These are phyloP conservation scores for Hylaea fasciaria DNA, from an alignment of 2,888 invertebrate species.

Conservation along the genomic window DNA sequence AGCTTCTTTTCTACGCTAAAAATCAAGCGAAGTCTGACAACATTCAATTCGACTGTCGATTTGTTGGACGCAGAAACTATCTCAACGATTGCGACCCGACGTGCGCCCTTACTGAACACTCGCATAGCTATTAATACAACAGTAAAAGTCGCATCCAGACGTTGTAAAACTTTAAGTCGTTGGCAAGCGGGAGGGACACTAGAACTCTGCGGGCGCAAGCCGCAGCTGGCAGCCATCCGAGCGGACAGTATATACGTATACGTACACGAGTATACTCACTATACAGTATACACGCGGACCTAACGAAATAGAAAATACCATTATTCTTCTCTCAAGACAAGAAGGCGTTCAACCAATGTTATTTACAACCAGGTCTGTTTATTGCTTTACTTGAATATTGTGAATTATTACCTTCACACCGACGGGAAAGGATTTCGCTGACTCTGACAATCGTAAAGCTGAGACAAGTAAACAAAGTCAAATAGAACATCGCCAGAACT, in stretches of 20 bases:
- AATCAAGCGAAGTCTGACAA: background rate
- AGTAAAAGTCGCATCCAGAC: conserved; percentile 61
- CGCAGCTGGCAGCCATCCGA: conserved; percentile 81
- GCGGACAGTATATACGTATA: conserved; percentile 73
- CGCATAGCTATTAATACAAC: conserved; percentile 40
- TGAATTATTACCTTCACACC: conserved; percentile 44
- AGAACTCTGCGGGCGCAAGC: conserved; percentile 57
- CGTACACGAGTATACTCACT: conserved; percentile 50
- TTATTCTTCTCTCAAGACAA: conserved; percentile 81
- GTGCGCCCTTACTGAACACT: conserved; percentile 37
- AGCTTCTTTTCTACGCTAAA: too few species aligned
- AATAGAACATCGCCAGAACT: conserved; percentile 31
- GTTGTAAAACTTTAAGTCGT: conserved; percentile 64
- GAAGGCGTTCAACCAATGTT: conserved; percentile 80
- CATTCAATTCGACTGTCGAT: conserved; percentile 6
- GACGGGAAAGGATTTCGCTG: conserved; percentile 37
- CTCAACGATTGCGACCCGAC: conserved; percentile 25
- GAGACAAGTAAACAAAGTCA: conserved; percentile 28
- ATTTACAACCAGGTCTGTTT: conserved; percentile 80
- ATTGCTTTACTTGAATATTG: conserved; percentile 66
- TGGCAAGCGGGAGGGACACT: conserved; percentile 62
- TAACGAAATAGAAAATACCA: conserved; percentile 84
- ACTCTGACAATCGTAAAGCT: conserved; percentile 38
- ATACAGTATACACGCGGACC: conserved; percentile 44
- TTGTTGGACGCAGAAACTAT: conserved; percentile 23